Evolutionary conservation across 1,140 invertebrate genomes (phyloP).

Genomic region (Bilobella aurantiaca): DNA sequence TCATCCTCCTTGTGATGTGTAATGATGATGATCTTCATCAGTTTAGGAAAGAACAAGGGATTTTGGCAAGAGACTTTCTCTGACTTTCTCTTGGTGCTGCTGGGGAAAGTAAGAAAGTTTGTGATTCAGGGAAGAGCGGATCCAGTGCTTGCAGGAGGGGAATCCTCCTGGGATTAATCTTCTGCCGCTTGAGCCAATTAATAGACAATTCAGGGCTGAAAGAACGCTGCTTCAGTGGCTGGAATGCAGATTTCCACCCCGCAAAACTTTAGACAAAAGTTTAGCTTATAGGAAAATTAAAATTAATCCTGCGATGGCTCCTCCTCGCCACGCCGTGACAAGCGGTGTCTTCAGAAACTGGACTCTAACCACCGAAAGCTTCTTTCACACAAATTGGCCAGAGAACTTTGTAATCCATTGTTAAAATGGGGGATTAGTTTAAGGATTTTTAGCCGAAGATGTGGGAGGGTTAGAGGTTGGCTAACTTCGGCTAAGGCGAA

Average conservation of each 20-base stretch:
- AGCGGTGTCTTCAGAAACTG: too few relatives aligned
- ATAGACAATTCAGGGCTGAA: conserved; percentile 23
- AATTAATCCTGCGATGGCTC: too few relatives aligned
- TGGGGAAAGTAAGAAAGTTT: neutral
- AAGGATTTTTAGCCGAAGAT: too few relatives aligned
- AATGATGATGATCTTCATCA: conserved; percentile 1
- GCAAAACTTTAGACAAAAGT: too few relatives aligned
- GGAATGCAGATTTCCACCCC: too few relatives aligned
- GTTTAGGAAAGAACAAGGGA: neutral
- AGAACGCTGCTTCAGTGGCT: too few relatives aligned
- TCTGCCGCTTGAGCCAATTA: conserved; percentile 29
- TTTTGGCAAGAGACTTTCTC: neutral
- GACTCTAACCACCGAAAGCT: too few relatives aligned
- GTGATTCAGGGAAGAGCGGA: neutral
- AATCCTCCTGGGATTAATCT: conserved; percentile 26
- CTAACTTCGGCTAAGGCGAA: neutral
- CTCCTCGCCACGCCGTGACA: neutral
- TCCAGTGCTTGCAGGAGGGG: neutral
- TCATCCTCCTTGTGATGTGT: neutral
- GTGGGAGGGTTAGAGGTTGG: too few relatives aligned
- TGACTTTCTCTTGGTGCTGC: neutral
- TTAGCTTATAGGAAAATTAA: too few relatives aligned
- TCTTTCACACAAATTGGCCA: too few relatives aligned
- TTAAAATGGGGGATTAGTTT: too few relatives aligned
- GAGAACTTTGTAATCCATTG: too few relatives aligned